Percentiles rank a stretch among this genome's conserved stretches.
These are phyloP conservation scores for Athalia circularis DNA, from an alignment of 2,888 invertebrate genomes.

Conservation along the genomic window DNA sequence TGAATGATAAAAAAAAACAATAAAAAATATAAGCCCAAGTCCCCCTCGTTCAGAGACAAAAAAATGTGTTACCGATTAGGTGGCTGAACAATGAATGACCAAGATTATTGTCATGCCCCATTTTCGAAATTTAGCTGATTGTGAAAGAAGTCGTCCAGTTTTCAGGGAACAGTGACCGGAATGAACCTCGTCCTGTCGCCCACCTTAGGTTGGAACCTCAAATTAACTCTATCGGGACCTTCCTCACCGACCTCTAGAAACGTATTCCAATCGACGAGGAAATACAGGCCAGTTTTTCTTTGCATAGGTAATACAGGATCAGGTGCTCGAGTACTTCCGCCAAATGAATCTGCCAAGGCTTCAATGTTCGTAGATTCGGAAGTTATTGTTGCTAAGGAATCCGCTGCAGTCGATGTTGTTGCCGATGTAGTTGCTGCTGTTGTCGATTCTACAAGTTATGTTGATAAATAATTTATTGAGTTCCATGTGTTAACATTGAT, in stretches of 20 bases:
- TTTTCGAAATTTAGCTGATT: slow-evolving; percentile 1
- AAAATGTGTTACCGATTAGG: neutral
- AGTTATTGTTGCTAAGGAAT: slow-evolving; percentile 48
- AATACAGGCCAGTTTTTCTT: slow-evolving; percentile 87
- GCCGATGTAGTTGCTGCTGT: slow-evolving; percentile 52
- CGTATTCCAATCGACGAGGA: slow-evolving; percentile 90
- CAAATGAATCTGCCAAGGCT: slow-evolving; percentile 87
- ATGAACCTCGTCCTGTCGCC: slow-evolving; percentile 88
- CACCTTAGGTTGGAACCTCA: slow-evolving; percentile 87
- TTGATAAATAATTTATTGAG: slow-evolving; percentile 42
- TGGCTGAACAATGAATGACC: slow-evolving; percentile 4
- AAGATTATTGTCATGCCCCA: slow-evolving; percentile 22
- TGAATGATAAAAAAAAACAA: neutral
- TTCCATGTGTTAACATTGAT: neutral
- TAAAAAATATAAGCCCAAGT: neutral
- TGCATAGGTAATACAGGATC: slow-evolving; percentile 81
- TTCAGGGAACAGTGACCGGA: slow-evolving; percentile 83
- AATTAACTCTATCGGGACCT: slow-evolving; percentile 83
- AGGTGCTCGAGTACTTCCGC: slow-evolving; percentile 79
- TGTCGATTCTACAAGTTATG: slow-evolving; percentile 44
- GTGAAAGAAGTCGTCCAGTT: neutral
- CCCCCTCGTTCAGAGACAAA: neutral
- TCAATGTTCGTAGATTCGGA: slow-evolving; percentile 76
- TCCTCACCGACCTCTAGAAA: slow-evolving; percentile 89
- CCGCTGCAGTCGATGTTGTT: slow-evolving; percentile 48